Conservation (phyloP, 2,888 invertebrate species). For the Amitus sp. region DNA sequence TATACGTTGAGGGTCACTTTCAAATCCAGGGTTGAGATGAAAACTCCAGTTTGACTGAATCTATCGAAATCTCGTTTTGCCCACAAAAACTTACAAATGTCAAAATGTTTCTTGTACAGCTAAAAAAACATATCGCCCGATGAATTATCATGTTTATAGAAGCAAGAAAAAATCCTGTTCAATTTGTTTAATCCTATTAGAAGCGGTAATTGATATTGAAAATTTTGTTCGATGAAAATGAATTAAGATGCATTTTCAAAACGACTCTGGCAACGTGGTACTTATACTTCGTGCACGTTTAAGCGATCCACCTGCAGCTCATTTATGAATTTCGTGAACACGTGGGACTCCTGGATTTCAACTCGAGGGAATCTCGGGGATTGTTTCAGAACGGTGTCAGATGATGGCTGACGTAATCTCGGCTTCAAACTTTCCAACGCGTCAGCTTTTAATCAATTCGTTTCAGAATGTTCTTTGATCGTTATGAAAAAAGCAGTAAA, state of each 20-base stretch:
- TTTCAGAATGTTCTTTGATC: conserved; percentile 10
- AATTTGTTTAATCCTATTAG: too few species aligned
- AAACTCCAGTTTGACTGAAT: too few species aligned
- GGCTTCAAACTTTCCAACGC: conserved; percentile 7
- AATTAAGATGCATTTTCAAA: conserved; percentile 39
- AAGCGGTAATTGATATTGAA: conserved; percentile 40
- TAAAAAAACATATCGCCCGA: too few species aligned
- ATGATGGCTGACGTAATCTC: conserved; percentile 23
- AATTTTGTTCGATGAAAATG: conserved; percentile 38
- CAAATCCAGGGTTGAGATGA: too few species aligned
- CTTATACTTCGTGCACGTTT: conserved; percentile 33
- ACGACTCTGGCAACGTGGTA: conserved; percentile 34
- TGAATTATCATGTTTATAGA: too few species aligned
- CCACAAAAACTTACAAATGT: too few species aligned
- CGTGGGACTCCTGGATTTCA: conserved; percentile 19
- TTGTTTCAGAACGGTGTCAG: conserved; percentile 10
- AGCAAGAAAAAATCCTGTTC: too few species aligned
- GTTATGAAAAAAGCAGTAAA: conserved; percentile 12
- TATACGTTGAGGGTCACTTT: too few species aligned
- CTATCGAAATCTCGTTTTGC: too few species aligned
- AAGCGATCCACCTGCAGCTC: conserved; percentile 29
- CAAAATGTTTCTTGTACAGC: too few species aligned
- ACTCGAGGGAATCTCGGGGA: conserved; percentile 22
- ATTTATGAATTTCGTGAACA: conserved; percentile 38
- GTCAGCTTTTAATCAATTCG: conserved; percentile 25